Base-by-base conservation (phyloP, 2,113 vertebrate genomes). In the Mustela nigripes region DNA sequence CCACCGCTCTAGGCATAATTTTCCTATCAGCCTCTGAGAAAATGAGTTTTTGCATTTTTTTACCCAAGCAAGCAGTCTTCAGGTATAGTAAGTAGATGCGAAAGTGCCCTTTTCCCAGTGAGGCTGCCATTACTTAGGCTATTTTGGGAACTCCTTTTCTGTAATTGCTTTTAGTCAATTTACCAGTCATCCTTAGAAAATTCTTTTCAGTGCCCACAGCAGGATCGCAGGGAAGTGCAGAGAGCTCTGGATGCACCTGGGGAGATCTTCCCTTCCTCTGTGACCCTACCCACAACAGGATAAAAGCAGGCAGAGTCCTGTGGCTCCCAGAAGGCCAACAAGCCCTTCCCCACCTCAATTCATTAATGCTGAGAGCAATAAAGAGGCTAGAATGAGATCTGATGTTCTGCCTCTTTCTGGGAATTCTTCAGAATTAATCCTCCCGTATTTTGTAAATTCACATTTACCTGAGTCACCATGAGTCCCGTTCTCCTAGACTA, bases 81-180 rank as follows among this genome's bases (percentile, higher is more conserved):
- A 45, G 48, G 63, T 15, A 28, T 60, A 74, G 31, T 62, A 19
- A 90, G 21, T 11, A 14, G 15, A 2, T 0, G 1, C 11, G 11
- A 16, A 69, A 71, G 5, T 22, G 28, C 0, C 1, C 10, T 24
- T 78, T 39, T 73, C 58, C 62, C 12, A 1, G 0, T 1, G 18
- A 26, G 4, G 1, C 60, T 36, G 36, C 21, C 21, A 50, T 71
- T 76, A 86, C 42, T 42, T 80, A 33, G 31, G 19, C 31, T 92
- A 67, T 53, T 89, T 92, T 79, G 69, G 18, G 42, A 81, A 73
- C 5, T 69, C 71, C 36, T 62, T 91, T 42, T 65, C 45, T 12
- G 28, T 42, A 89, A 92, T 62, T 85, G 58, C 36, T 88, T 92
- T 93, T 60, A 62, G 74, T 60, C 56, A 88, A 10, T 84, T 88